Evolutionary conservation across 23 tunicate genomes (phyloP).

Genomic region (Pegea sp.): DNA sequence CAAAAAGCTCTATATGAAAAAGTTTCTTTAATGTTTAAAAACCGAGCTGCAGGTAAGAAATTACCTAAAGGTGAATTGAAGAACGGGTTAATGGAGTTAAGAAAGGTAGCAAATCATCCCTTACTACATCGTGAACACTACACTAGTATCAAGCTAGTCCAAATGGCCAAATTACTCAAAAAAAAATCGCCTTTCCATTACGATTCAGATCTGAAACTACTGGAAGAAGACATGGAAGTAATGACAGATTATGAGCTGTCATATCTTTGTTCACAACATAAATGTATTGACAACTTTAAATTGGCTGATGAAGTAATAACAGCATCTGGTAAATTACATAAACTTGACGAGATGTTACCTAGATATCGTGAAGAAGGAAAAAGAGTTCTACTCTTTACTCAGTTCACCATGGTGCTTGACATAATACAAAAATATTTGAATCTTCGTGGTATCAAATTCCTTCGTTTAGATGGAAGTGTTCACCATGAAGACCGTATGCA

Average conservation of each 20-base stretch:
- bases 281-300: constrained; percentile 7
- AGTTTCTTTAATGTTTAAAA: constrained; percentile 3
- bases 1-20: constrained; percentile 45
- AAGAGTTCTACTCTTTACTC: constrained; percentile 63
- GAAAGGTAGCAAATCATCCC: constrained; percentile 96
- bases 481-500: constrained; percentile 13
- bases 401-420: constrained; percentile 90
- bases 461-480: constrained; percentile 46
- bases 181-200: constrained; percentile 10
- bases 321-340: constrained; percentile 48
- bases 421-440: constrained; percentile 56
- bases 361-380: constrained; percentile 14
- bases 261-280: neutral
- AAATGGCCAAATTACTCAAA: constrained; percentile 68
- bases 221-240: constrained; percentile 90
- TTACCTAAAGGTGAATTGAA: constrained; percentile 42
- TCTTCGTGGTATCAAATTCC: constrained; percentile 11
- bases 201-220: constrained; percentile 33
- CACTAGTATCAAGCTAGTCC: constrained; percentile 13
- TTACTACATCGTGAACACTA: constrained; percentile 42
- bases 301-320: constrained; percentile 16
- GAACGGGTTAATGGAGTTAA: constrained; percentile 67
- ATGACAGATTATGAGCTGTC: constrained; percentile 92
- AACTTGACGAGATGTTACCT: constrained; percentile 54
- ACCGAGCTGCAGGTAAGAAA: neutral